Conservation (phyloP, 2,888 invertebrate genomes). For the Drosophila glabriapex region DNA sequence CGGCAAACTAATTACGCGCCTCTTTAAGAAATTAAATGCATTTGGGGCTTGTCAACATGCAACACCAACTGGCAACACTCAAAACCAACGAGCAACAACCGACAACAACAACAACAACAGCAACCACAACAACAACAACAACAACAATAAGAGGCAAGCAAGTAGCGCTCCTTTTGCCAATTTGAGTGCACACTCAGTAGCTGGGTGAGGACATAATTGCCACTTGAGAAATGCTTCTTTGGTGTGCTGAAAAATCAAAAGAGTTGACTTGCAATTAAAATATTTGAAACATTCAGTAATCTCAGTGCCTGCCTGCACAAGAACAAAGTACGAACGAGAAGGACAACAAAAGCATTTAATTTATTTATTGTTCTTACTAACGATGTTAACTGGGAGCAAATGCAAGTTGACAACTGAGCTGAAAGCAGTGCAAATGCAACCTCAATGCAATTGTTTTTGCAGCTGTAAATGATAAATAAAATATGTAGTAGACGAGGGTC, state of each 20-base stretch:
- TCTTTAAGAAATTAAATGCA: conserved; percentile 81
- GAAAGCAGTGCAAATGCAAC: neutral
- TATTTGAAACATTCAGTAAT: conserved; percentile 55
- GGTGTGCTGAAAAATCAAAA: conserved; percentile 56
- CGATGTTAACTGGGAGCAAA: conserved; percentile 37
- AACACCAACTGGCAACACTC: conserved; percentile 48
- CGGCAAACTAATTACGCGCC: conserved; percentile 76
- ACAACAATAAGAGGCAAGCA: conserved; percentile 8
- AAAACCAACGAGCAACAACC: conserved; percentile 24
- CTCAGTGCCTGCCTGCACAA: neutral
- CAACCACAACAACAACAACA: conserved; percentile 5
- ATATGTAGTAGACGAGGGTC: neutral
- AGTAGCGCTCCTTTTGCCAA: conserved; percentile 47
- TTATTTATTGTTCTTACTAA: conserved; percentile 36
- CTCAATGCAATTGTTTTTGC: conserved; percentile 19
- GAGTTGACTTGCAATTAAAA: conserved; percentile 73
- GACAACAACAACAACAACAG: conserved; percentile 17
- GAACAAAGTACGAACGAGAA: neutral
- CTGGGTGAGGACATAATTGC: conserved; percentile 70
- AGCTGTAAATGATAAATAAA: conserved; percentile 8
- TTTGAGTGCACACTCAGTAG: conserved; percentile 56
- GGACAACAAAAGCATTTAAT: conserved; percentile 23
- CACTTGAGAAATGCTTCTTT: conserved; percentile 68
- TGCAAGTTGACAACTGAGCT: conserved; percentile 13
- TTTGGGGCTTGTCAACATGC: conserved; percentile 72